Evolutionary conservation across 2,797 vertebrate genomes (phyloP).

Genomic region (Leptoclinus maculatus): DNA sequence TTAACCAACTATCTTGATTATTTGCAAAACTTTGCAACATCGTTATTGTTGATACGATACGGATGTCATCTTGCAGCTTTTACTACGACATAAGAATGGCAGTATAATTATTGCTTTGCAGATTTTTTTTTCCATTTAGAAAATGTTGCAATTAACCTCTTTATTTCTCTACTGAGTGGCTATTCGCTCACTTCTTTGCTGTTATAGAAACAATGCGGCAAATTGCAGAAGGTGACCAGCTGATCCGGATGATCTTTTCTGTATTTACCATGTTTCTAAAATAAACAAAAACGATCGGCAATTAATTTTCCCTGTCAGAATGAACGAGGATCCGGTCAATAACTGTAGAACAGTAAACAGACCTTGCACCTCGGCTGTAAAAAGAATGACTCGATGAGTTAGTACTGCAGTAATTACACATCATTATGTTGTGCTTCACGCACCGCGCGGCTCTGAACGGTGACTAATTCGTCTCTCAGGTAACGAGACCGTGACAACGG

Average conservation of each 20-base stretch:
- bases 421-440: conserved; percentile 33
- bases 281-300: neutral
- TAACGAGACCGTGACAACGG: conserved; percentile 22
- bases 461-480: conserved; percentile 45
- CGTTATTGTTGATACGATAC: neutral
- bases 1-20: neutral
- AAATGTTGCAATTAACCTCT: neutral
- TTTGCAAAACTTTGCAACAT: neutral
- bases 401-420: conserved; percentile 28
- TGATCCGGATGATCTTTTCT: conserved; percentile 8
- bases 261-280: conserved; percentile 11
- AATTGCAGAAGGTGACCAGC: conserved; percentile 15
- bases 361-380: conserved; percentile 27
- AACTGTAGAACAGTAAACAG: conserved; percentile 16
- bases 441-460: conserved; percentile 5
- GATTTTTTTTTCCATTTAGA: neutral
- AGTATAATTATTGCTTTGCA: neutral
- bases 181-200: neutral
- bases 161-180: neutral
- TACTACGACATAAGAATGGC: neutral
- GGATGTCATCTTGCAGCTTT: neutral
- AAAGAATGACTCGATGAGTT: conserved; percentile 8
- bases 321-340: conserved; percentile 13
- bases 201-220: conserved; percentile 15
- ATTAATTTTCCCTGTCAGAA: conserved; percentile 13